Evolutionary conservation across 2,797 vertebrate species (phyloP), one percentile per base, ranked within the genome.

Genomic region (Rachycentron canadum): DNA sequence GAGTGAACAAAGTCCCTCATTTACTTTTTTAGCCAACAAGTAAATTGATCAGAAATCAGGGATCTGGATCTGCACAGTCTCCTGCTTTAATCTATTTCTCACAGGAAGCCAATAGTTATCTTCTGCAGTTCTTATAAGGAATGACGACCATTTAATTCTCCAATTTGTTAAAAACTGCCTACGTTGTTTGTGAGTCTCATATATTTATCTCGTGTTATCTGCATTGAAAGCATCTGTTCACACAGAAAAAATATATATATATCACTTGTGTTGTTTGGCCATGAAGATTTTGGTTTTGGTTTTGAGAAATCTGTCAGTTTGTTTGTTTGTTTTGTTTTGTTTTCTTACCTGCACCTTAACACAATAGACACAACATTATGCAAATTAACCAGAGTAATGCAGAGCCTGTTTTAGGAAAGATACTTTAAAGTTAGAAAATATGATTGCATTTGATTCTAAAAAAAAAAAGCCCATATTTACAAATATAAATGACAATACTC

Each of bases 211-310:
- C n/a, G 16, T 62, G 28, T 73, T 49, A 67, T 81, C 21, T 47
- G 52, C 13, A 78, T 73, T 70, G 52, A 53, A 83, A 55, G 40
- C 26, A 19, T 68, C 47, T 47, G 26, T 55, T 69, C 52, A 70
- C 16, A 23, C 50, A 71, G 64, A 52, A 62, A 52, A 30, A 55
- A 26, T 45, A 8, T 6, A 9, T 17, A 21, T 13, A 34, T 21
- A 21, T 26, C 11, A 53, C 28, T 32, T 32, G 12, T 7, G 13
- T 17, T 30, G 26, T 47, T 19, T 45, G 60, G 34, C 1, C 55
- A 26, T 47, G 60, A 41, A 26, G 17, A 52, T 23, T 56, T 45
- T 34, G 26, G 17, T 21, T 28, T 41, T 11, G 12, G 36, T 60
- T 60, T 40, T 52, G 12, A 40, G n/a, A 25, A 11, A 23, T n/a